Base-by-base conservation (phyloP, 2,888 invertebrate species). In the Griposia aprilina region DNA sequence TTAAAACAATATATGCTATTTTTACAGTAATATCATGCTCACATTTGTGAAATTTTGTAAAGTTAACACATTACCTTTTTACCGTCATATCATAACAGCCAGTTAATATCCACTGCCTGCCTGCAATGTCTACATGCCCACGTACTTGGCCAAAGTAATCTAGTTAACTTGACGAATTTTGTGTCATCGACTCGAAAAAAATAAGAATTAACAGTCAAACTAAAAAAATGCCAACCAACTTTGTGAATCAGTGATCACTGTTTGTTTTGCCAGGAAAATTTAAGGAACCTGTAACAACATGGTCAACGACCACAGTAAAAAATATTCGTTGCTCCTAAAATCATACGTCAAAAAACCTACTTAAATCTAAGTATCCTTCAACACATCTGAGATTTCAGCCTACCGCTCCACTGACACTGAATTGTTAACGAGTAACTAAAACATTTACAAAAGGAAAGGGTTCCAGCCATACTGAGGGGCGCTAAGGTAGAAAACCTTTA, bases 381-480 rank as follows among this genome's bases (percentile, higher is more conserved):
- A 57, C n/a, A 63, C 30, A 45, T 41, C 15, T 63, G 67, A 68
- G 76, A 82, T 77, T 82, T 59, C 17, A 82, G 15, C 1, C 50
- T 20, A 30, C 23, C 6, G 20, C 41, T 76, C 23, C 50, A 59
- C 17, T 20, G 77, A 26, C 8, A 52, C 50, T 80, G 80, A 80
- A 82, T 80, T 63, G 8, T 77, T 80, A 80, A 80, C 55, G 50
- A 68, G 15, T 26, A 45, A 69, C 82, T 82, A 36, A 80, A 82
- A 52, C 55, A 82, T 80, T 82, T 50, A 82, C 60, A 63, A 41
- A 55, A 67, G 52, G 26, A n/a, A 67, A 48, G 77, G 59, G 57
- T 80, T 63, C 1, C 30, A 15, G 77, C 6, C 23, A 23, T 36
- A 59, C 68, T 57, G 63, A 63, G n/a, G 67, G 57, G 63, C 69